Conservation (phyloP, 2,797 vertebrate species). For the Tiaroga cobitis region DNA sequence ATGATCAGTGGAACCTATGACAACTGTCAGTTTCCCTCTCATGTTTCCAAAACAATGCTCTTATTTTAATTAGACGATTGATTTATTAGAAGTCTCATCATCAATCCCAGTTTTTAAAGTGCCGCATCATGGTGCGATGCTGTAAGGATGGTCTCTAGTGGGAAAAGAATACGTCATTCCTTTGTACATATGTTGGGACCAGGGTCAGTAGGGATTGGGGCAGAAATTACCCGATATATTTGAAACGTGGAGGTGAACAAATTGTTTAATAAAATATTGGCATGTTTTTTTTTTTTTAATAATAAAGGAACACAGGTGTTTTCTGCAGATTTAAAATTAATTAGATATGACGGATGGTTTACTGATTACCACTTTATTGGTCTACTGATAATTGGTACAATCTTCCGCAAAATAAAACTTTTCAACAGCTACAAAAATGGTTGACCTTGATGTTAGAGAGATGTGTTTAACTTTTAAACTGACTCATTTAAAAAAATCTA, state of each 20-base stretch:
- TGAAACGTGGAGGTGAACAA: background rate
- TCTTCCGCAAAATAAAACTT: background rate
- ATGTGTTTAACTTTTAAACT: background rate
- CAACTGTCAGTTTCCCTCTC: background rate
- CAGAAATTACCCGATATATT: background rate
- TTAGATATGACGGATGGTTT: too few relatives aligned
- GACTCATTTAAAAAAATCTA: too few relatives aligned
- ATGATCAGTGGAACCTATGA: background rate
- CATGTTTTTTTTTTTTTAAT: background rate
- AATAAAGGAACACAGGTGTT: background rate
- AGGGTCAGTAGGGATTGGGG: background rate
- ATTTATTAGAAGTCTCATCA: background rate
- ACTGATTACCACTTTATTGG: too few relatives aligned
- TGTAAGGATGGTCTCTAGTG: constrained; percentile 23
- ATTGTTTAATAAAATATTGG: background rate
- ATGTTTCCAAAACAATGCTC: background rate
- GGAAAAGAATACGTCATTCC: constrained; percentile 50
- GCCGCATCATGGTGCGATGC: constrained; percentile 41
- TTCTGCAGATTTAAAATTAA: background rate
- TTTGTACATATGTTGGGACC: constrained; percentile 18
- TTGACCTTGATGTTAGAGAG: background rate
- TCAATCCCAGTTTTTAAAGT: constrained; percentile 18
- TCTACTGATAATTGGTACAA: background rate
- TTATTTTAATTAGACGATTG: background rate
- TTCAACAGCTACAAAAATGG: background rate